phyloP scores from a whole-genome alignment of 2,113 vertebrate species.

The Alectura lathami region DNA sequence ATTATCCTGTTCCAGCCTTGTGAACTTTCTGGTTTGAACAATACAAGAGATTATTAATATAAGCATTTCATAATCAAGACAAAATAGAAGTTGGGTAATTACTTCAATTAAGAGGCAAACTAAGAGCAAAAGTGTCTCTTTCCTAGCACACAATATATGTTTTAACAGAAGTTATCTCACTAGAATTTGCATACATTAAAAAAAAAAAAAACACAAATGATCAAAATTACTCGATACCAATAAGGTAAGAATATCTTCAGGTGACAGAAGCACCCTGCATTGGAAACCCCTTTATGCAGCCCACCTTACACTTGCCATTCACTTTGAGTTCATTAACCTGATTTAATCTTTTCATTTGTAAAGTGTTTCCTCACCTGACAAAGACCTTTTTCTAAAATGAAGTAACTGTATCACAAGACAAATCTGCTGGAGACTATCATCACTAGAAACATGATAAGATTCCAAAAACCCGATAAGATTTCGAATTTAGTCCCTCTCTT shows the following conservation, averaged over 20 bases:
- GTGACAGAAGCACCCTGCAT: not conserved
- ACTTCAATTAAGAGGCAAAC: not conserved
- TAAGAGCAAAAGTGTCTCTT: not conserved
- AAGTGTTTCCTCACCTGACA: not conserved
- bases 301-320: not conserved
- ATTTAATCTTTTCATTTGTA: not conserved
- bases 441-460: not conserved
- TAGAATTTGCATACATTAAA: not conserved
- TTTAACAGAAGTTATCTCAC: not conserved
- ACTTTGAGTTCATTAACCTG: not conserved
- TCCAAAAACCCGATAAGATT: not conserved
- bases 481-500: not conserved
- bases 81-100: not conserved
- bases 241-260: not conserved
- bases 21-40: not conserved
- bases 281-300: not conserved
- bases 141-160: fast-evolving
- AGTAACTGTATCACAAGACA: not conserved
- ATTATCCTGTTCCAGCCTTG: not conserved
- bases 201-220: not conserved
- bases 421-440: not conserved
- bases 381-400: not conserved
- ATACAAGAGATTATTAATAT: not conserved
- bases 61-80: not conserved
- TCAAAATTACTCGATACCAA: not conserved